Percentiles rank a stretch among this genome's conserved stretches.
These are phyloP conservation scores for Abrostola triplasia DNA, from an alignment of 2,888 invertebrate genomes.

Conservation along the genomic window DNA sequence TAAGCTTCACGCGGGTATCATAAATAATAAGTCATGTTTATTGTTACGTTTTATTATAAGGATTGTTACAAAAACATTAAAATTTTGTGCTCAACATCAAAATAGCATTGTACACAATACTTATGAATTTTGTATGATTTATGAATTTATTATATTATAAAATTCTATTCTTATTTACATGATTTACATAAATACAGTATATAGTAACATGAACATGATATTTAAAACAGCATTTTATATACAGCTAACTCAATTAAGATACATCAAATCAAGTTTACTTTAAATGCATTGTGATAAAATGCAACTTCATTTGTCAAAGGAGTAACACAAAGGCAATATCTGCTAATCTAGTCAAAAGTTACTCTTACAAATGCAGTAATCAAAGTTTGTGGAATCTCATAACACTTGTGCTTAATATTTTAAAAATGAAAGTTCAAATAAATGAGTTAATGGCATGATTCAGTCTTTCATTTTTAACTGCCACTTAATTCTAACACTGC, in stretches of 20 bases:
- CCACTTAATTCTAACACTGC: slow-evolving; percentile 43
- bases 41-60: slow-evolving; percentile 70
- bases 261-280: slow-evolving; percentile 45
- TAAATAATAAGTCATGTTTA: slow-evolving; percentile 58
- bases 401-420: slow-evolving; percentile 74
- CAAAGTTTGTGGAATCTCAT: slow-evolving; percentile 67
- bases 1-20: slow-evolving; percentile 58
- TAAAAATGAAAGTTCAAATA: slow-evolving; percentile 76
- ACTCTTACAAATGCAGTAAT: slow-evolving; percentile 64
- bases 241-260: slow-evolving; percentile 63
- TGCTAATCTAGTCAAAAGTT: slow-evolving; percentile 81
- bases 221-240: slow-evolving; percentile 64
- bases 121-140: slow-evolving; percentile 42
- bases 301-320: slow-evolving; percentile 53
- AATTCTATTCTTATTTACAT: slow-evolving; percentile 70
- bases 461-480: slow-evolving; percentile 82
- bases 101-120: slow-evolving; percentile 56
- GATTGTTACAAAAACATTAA: slow-evolving; percentile 72
- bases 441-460: slow-evolving; percentile 80
- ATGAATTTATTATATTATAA: slow-evolving; percentile 52
- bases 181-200: slow-evolving; percentile 68
- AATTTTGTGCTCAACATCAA: slow-evolving; percentile 74
- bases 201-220: slow-evolving; percentile 51
- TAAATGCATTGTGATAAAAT: slow-evolving; percentile 66
- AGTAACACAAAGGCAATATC: slow-evolving; percentile 70